A percentile compares a stretch with the other conserved stretches of the same genome.
Evolutionary conservation across 2,113 vertebrate species (phyloP).

Genomic region (Callorhinus ursinus): DNA sequence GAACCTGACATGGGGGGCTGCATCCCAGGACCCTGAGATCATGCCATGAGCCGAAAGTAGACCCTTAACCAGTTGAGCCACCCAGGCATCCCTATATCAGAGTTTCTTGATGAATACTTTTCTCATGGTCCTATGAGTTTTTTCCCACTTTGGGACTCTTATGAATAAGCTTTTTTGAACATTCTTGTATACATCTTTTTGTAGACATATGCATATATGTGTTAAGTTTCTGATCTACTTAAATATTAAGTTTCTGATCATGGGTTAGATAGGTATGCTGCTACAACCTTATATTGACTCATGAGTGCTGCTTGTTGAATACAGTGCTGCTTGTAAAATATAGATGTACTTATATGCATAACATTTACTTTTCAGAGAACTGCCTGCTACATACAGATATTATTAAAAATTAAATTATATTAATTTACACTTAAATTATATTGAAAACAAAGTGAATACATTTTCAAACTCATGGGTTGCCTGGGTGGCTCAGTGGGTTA

Average conservation of each 20-base stretch:
- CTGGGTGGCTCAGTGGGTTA: too few species aligned
- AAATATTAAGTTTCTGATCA: not conserved
- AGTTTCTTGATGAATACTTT: not conserved
- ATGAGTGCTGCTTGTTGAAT: not conserved
- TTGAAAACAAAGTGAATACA: not conserved
- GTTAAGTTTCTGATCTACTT: not conserved
- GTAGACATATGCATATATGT: not conserved
- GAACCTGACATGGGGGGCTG: not conserved
- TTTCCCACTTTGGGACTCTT: not conserved
- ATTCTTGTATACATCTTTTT: not conserved
- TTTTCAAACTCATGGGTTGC: not conserved
- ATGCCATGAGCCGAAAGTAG: not conserved
- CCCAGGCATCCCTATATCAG: not conserved
- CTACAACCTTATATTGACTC: not conserved
- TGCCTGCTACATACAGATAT: not conserved
- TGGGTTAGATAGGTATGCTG: not conserved
- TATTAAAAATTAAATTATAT: not conserved
- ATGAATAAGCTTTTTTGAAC: not conserved
- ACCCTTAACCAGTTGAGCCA: not conserved
- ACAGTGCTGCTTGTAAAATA: not conserved
- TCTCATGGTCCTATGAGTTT: not conserved
- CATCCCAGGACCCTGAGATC: not conserved
- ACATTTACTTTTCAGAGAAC: not conserved
- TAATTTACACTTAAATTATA: not conserved
- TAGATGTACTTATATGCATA: not conserved